Evolutionary conservation across 2,113 vertebrate genomes (phyloP).

Genomic region (Grammomys surdaster): DNA sequence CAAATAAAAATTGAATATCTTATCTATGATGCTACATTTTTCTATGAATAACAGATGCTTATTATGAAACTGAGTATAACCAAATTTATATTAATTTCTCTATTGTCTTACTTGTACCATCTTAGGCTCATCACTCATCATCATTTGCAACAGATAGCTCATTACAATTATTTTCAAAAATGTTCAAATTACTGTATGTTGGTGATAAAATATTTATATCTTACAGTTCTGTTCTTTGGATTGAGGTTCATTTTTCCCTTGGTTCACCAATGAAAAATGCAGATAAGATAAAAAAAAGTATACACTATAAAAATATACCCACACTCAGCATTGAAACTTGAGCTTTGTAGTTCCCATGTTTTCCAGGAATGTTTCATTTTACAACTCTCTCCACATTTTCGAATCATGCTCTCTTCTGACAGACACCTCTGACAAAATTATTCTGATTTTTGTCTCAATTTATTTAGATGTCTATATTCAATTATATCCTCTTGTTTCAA

Average conservation of each 20-base stretch:
- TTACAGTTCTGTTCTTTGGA: not conserved
- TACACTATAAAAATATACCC: not conserved
- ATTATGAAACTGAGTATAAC: not conserved
- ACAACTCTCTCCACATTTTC: not conserved
- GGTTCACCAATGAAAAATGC: not conserved
- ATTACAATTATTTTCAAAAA: not conserved
- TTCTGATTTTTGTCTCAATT: not conserved
- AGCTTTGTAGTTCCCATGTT: not conserved
- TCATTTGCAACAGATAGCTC: not conserved
- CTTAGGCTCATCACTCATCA: not conserved
- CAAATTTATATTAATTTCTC: not conserved
- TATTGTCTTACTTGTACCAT: not conserved
- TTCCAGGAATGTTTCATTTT: not conserved
- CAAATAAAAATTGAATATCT: not conserved
- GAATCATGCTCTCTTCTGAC: too few species aligned
- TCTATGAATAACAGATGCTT: not conserved
- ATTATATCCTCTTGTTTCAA: not conserved
- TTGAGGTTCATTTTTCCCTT: not conserved
- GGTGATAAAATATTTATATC: not conserved
- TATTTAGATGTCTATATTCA: not conserved
- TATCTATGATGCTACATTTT: not conserved
- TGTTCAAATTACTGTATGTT: not conserved
- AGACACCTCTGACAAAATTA: not conserved
- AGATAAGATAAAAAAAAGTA: not conserved
- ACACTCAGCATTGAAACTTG: not conserved